Conservation (phyloP, 1,140 invertebrate species). For the Agraylea sexmaculata region DNA sequence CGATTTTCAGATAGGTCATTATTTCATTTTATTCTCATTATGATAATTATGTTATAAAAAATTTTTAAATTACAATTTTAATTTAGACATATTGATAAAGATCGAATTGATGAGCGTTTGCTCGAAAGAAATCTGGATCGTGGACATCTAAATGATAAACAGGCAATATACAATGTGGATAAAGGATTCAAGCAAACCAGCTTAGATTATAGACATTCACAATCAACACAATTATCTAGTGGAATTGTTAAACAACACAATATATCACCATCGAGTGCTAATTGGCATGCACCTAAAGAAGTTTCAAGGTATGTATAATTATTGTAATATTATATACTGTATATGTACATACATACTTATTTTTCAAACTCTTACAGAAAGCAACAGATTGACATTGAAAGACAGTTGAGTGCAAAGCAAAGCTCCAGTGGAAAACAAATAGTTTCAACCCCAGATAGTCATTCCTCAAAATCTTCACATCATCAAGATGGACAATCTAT, state of each 20-base stretch:
- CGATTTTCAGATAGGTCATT: slow-evolving; percentile 36
- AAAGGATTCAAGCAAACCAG: slow-evolving; percentile 38
- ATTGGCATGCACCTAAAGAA: slow-evolving; percentile 35
- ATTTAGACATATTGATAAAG: slow-evolving; percentile 35
- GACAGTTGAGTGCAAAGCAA: slow-evolving; percentile 30
- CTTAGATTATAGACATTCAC: slow-evolving; percentile 31
- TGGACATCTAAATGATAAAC: slow-evolving; percentile 32
- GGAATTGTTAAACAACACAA: too few species aligned
- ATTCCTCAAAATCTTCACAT: slow-evolving; percentile 20
- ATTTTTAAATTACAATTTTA: slow-evolving; percentile 1
- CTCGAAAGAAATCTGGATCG: slow-evolving; percentile 34
- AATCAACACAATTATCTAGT: slow-evolving; percentile 9
- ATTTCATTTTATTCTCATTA: too few species aligned
- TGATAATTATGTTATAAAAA: too few species aligned
- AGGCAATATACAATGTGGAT: slow-evolving; percentile 38
- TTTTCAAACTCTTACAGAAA: slow-evolving; percentile 22
- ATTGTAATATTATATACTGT: background rate
- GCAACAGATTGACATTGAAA: slow-evolving; percentile 37
- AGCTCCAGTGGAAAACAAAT: slow-evolving; percentile 15
- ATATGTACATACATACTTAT: background rate
- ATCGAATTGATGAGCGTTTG: slow-evolving; percentile 29
- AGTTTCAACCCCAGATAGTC: slow-evolving; percentile 20
- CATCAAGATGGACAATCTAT: slow-evolving; percentile 17
- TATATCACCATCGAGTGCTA: slow-evolving; percentile 16
- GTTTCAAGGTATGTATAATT: slow-evolving; percentile 30